Conservation (phyloP, 2,113 vertebrate genomes). For the Drymodes brunneopygia region DNA sequence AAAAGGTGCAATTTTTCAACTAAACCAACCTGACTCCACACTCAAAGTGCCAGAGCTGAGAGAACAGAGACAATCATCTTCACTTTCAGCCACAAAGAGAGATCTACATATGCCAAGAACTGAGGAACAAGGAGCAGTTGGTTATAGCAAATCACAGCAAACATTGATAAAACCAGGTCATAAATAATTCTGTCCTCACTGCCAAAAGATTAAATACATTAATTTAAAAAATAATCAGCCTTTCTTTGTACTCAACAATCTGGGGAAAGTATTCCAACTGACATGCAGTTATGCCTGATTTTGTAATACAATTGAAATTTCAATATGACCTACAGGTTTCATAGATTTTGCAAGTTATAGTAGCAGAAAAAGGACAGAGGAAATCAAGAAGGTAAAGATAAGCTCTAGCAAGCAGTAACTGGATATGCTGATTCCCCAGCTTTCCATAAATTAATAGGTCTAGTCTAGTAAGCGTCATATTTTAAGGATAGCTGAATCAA, state of each 20-base stretch:
- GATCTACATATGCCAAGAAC: neutral
- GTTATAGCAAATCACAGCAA: neutral
- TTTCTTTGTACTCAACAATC: neutral
- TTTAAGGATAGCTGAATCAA: neutral
- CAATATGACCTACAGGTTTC: conserved; percentile 14
- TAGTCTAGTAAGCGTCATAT: neutral
- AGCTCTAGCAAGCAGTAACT: neutral
- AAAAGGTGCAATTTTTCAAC: neutral
- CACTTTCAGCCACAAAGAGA: neutral
- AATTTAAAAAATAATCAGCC: neutral
- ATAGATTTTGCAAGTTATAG: neutral
- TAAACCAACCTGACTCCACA: neutral
- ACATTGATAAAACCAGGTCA: neutral
- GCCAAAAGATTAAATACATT: neutral
- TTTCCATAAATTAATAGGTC: neutral
- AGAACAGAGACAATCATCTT: neutral
- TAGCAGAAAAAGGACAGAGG: neutral
- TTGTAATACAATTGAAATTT: neutral
- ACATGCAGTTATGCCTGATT: neutral
- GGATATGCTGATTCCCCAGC: neutral
- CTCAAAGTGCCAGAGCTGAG: neutral
- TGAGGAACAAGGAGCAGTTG: neutral
- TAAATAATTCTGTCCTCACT: neutral
- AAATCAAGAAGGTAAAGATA: neutral
- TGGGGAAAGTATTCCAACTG: neutral